Base-by-base conservation (phyloP, 1,140 invertebrate genomes). In the Pararge aegeria region DNA sequence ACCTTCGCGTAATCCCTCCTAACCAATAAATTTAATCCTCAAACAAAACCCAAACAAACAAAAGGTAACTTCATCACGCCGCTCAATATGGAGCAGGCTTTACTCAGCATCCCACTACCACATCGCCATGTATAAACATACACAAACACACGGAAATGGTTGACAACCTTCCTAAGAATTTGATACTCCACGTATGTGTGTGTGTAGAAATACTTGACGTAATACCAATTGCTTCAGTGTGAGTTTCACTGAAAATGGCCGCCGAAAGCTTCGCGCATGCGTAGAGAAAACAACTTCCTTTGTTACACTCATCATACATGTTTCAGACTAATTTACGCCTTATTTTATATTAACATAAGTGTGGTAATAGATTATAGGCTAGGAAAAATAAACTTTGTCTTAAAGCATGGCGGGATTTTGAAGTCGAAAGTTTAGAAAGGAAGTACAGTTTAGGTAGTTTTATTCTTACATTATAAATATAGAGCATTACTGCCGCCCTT, bases 131-230 rank as follows among this genome's bases (percentile, higher is more conserved):
- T 19, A 21, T 56, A 56, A 51, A 56, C 48, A 62, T 19, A 62
- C 38, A 52, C 54, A 4, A 37, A 51, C 38, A 61, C 48, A 60
- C 18, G 6, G 37, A 51, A 15, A 37, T 15, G n/a, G 19, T 52
- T 52, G 42, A 61, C 44, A 55, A 55, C 53, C 46, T 61, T 62
- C 54, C 60, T 56, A 62, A 62, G 48, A 56, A 62, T 56, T 62
- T 62, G 48, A 62, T 62, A 62, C 54, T 37, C 34, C 27, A 29
- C 37, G 19, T 38, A 24, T 52, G 46, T 52, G 60, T 56, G 59
- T n/a, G 60, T 44, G 40, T 56, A 42, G 24, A 51, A 61, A 51
- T 62, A 56, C 29, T 42, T 51, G 48, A 58, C 30, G 50, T 29
- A 12, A 55, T 42, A 50, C 21, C 10, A n/a, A 16, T 19, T 37